These are phyloP conservation scores for Loxodonta africana DNA, from an alignment of 2,113 vertebrate species.

Conservation along the genomic window DNA sequence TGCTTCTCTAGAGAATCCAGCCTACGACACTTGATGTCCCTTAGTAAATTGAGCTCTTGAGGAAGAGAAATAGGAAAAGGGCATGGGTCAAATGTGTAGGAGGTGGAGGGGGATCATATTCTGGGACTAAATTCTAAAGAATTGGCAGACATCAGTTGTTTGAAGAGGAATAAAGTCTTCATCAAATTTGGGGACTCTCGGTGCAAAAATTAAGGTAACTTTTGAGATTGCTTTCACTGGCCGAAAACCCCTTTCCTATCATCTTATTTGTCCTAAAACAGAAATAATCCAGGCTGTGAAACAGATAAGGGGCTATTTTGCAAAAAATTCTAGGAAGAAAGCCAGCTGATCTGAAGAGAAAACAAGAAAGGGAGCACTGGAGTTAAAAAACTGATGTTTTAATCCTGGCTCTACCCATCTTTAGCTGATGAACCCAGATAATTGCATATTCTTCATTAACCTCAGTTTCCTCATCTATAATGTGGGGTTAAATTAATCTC, in stretches of 20 bases:
- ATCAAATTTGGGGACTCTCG: neutral
- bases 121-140: neutral
- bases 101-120: neutral
- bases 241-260: neutral
- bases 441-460: neutral
- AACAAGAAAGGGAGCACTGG: neutral
- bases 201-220: neutral
- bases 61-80: neutral
- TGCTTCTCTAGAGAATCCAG: too few relatives aligned
- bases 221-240: neutral
- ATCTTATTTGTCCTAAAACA: constrained; percentile 11
- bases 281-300: neutral
- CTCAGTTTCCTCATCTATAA: neutral
- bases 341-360: neutral
- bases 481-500: neutral
- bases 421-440: neutral
- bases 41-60: neutral
- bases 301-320: neutral
- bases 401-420: neutral
- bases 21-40: constrained; percentile 2
- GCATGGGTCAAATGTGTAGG: neutral
- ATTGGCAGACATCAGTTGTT: neutral
- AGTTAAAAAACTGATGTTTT: neutral
- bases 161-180: neutral
- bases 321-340: neutral